phyloP scores from a whole-genome alignment of 2,888 invertebrate genomes.

The Troides aeacus region DNA sequence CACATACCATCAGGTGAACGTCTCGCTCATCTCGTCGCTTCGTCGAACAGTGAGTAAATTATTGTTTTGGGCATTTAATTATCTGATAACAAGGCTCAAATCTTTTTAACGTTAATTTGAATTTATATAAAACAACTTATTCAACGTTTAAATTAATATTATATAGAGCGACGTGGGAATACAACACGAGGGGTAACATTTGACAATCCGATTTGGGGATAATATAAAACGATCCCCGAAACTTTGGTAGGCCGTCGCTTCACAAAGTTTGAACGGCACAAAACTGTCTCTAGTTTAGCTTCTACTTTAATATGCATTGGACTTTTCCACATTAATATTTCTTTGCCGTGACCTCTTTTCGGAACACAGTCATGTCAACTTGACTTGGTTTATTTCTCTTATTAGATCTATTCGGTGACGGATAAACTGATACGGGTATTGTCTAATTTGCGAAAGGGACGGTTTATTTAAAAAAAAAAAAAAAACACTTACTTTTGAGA shows the following conservation, averaged over 20 bases:
- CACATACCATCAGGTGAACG: too few species aligned
- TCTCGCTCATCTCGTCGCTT: too few species aligned
- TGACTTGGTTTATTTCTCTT: background rate
- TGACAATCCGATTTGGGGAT: conserved; percentile 23
- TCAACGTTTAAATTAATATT: conserved; percentile 8
- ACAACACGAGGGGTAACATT: conserved; percentile 17
- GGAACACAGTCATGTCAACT: background rate
- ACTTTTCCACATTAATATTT: conserved; percentile 22
- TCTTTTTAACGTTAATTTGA: background rate
- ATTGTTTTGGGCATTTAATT: background rate
- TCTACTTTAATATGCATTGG: conserved; percentile 15
- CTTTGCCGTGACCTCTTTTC: conserved; percentile 19
- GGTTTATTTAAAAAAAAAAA: too few species aligned
- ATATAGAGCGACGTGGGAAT: conserved; percentile 10
- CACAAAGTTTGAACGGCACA: conserved; percentile 57
- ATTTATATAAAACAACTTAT: background rate
- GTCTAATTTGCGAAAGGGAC: background rate
- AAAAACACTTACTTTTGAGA: background rate
- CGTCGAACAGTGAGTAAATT: background rate
- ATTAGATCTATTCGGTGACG: background rate
- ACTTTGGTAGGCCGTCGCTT: conserved; percentile 54
- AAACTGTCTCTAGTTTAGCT: conserved; percentile 52
- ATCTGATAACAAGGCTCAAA: background rate
- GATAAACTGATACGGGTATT: background rate
- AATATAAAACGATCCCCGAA: conserved; percentile 45